Evolutionary conservation across 2,113 vertebrate species (phyloP), one percentile per base, ranked within the genome.

Genomic region (Baryphthengus martii): DNA sequence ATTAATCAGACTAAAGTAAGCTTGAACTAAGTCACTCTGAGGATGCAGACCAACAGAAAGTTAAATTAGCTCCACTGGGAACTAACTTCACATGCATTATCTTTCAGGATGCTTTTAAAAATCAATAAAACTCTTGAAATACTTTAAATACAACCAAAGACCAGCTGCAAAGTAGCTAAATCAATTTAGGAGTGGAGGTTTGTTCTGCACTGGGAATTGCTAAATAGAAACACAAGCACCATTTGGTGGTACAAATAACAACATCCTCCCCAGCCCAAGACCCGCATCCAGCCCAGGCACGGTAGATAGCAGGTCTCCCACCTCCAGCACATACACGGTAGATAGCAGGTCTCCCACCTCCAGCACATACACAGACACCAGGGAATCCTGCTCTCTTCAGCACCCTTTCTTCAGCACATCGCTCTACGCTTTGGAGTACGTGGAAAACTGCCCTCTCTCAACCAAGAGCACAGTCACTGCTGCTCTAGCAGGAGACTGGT

Each of bases 401-500:
- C n/a, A n/a, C n/a, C n/a, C n/a, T n/a, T n/a, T 70, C 7, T 24
- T 13, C 80, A 87, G 42, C 45, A 47, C 0, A 0, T 1, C 37
- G 63, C 59, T 45, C 29, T 28, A 5, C 49, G 4, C 17, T 26
- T 39, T 7, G 12, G 29, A 50, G 23, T 35, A 26, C 0, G 0
- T 16, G 45, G 42, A 11, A 37, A 74, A 77, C 15, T 4, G 24
- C 13, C 15, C 26, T 29, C 8, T 8, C 4, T n/a, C 9, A 84
- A 67, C 25, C 55, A 61, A 10, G 31, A 61, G 70, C 25, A 4
- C n/a, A 29, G 17, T 13, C 42, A 4, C 18, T 18, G 58, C 52
- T 83, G 65, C 59, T n/a, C 67, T 50, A 53, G 49, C 49, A 84
- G 53, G 59, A n/a, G 44, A 7, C 14, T 10, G 39, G 10, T 1